phyloP scores from a whole-genome alignment of 2,113 vertebrate genomes.

The Sylvietta virens region DNA sequence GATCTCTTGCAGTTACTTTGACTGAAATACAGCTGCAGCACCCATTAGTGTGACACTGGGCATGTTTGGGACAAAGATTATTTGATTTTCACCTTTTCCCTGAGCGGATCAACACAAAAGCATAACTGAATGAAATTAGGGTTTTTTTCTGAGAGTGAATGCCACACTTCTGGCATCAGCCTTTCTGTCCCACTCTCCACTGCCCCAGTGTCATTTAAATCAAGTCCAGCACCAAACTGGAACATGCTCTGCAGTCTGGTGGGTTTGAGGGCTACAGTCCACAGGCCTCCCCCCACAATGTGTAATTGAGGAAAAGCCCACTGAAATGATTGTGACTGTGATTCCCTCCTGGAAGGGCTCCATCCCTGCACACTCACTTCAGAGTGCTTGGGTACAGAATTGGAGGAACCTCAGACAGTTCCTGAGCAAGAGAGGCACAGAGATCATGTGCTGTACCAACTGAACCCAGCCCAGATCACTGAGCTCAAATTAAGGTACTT shows the following conservation, averaged over 20 bases:
- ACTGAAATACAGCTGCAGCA: background rate
- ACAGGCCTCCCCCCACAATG: fast-evolving
- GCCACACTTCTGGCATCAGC: too few relatives aligned
- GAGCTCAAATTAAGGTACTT: background rate
- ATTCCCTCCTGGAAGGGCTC: background rate
- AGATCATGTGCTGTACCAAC: background rate
- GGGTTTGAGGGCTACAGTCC: background rate
- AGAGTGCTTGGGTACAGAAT: background rate
- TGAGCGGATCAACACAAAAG: background rate
- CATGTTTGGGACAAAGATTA: background rate
- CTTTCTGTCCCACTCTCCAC: too few relatives aligned
- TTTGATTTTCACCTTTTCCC: background rate
- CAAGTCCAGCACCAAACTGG: background rate
- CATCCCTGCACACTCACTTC: background rate
- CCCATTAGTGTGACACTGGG: background rate
- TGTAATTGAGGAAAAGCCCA: background rate
- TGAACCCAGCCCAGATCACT: background rate
- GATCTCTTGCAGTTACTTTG: background rate
- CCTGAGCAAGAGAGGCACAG: fast-evolving
- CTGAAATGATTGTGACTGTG: background rate
- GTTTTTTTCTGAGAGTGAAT: background rate
- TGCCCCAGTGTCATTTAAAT: background rate
- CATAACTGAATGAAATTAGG: background rate
- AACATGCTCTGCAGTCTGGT: fast-evolving
- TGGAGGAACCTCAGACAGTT: background rate